Base-by-base conservation (phyloP, 1,140 invertebrate genomes). In the Heterodera carotae region DNA sequence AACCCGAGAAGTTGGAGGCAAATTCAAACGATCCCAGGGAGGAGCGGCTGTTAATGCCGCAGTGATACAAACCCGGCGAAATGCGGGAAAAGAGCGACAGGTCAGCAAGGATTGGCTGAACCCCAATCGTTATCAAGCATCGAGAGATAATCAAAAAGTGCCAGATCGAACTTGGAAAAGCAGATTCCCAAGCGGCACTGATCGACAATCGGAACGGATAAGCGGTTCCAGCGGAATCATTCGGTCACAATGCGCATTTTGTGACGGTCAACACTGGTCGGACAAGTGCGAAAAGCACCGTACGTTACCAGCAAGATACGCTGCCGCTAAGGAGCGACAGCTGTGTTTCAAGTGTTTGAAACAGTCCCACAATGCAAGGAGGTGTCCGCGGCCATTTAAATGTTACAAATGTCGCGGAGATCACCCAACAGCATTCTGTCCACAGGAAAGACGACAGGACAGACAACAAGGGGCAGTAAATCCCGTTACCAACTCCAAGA, bases 201-300 rank as follows among this genome's bases (percentile, higher is more conserved):
- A 33, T 12, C 62, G 31, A 64, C 31, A 4, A 64, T 12, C 31
- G 4, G 62, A 64, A 4, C 4, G 62, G 12, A 12, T 12, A 12
- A 12, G 62, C 12, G 62, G 31, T 5, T 5, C 4, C 4, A 5
- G 4, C 12, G 27, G 27, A 27, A 10, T 12, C 27, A 12, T 29
- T 10, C 31, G 4, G 12, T 64, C 62, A 64, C 4, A 4, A 64
- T 64, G 62, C 62, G 31, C 31, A 12, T 64, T 64, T 64, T 64
- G 62, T 64, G 31, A 64, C 4, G 62, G 62, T 10, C 4, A 4
- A 10, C 62, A 64, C 12, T 64, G 62, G 62, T 5, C 4, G 4
- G 62, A 64, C 31, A 27, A 64, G 62, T 64, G 62, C 62, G 27
- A 64, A 64, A 64, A 33, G 27, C 12, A 64, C 62, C 4, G 31